A percentile compares a stretch with the other conserved stretches of the same genome.
phyloP scores from a whole-genome alignment of 2,113 vertebrate genomes.

The Xiphophorus couchianus region DNA sequence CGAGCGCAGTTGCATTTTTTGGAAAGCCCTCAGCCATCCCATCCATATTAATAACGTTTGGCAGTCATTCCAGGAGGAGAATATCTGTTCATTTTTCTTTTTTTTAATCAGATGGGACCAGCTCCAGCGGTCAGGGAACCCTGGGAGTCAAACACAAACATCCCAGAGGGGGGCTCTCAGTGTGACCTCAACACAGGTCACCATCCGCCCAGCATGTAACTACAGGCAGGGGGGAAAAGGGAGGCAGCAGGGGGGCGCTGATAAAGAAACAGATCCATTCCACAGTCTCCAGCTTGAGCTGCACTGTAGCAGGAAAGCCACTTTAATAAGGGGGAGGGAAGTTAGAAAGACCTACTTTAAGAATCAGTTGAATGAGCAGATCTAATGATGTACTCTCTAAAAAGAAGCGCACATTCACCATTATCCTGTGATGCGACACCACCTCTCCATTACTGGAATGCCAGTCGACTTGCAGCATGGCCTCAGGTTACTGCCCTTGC shows the following conservation, averaged over 20 bases:
- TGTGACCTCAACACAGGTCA: constrained; percentile 43
- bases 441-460: constrained; percentile 51
- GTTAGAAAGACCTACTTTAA: constrained; percentile 22
- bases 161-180: constrained; percentile 42
- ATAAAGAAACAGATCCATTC: constrained; percentile 12
- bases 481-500: constrained; percentile 43
- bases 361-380: constrained; percentile 46
- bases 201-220: constrained; percentile 41
- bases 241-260: neutral
- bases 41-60: constrained; percentile 66
- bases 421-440: constrained; percentile 24
- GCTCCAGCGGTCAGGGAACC: constrained; percentile 71
- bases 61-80: constrained; percentile 55
- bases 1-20: constrained; percentile 46
- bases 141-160: constrained; percentile 61
- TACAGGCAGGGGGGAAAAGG: constrained; percentile 2
- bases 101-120: constrained; percentile 61
- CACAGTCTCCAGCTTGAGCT: constrained; percentile 9
- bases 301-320: constrained; percentile 27
- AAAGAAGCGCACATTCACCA: constrained; percentile 25
- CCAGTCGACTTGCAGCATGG: constrained; percentile 47
- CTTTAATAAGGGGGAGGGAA: constrained; percentile 45
- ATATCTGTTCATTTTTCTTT: constrained; percentile 61
- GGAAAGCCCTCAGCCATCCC: constrained; percentile 49
- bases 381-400: constrained; percentile 35